A percentile compares a stretch with the other conserved stretches of the same genome.
Conservation (phyloP, 2,888 invertebrate species). For the Rhagonycha lutea region DNA sequence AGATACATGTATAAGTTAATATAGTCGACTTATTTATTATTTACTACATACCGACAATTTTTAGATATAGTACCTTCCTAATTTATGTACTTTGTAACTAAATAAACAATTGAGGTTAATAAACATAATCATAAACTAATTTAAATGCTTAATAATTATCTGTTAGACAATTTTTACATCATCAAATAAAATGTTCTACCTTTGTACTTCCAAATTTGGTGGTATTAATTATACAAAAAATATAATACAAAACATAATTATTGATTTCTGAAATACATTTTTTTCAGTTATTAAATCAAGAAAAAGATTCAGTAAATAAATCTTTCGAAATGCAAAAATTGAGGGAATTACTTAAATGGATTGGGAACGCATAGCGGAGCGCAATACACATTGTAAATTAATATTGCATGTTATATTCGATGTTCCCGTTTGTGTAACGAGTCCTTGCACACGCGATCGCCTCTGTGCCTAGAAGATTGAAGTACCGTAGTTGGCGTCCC, state of each 20-base stretch:
- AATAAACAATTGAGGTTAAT: background rate
- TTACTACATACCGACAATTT: background rate
- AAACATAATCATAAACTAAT: background rate
- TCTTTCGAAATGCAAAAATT: conserved; percentile 12
- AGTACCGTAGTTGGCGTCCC: conserved; percentile 15
- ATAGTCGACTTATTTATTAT: background rate
- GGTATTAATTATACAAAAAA: no score
- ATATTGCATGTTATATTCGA: conserved; percentile 26
- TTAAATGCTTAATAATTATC: background rate
- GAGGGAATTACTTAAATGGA: conserved; percentile 17
- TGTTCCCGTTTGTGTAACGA: conserved; percentile 26
- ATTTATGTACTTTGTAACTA: background rate
- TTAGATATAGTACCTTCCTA: background rate
- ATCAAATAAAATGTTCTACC: background rate
- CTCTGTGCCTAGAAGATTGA: conserved; percentile 24
- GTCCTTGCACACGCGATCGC: conserved; percentile 23
- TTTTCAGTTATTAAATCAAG: background rate
- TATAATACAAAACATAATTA: no score
- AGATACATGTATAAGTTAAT: background rate
- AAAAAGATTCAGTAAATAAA: background rate
- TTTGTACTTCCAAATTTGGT: background rate
- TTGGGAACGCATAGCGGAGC: conserved; percentile 21
- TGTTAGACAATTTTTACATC: background rate
- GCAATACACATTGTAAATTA: conserved; percentile 15
- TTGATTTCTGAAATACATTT: no score